Conservation (phyloP, 2,113 vertebrate genomes). For the Trogon melanurus region DNA sequence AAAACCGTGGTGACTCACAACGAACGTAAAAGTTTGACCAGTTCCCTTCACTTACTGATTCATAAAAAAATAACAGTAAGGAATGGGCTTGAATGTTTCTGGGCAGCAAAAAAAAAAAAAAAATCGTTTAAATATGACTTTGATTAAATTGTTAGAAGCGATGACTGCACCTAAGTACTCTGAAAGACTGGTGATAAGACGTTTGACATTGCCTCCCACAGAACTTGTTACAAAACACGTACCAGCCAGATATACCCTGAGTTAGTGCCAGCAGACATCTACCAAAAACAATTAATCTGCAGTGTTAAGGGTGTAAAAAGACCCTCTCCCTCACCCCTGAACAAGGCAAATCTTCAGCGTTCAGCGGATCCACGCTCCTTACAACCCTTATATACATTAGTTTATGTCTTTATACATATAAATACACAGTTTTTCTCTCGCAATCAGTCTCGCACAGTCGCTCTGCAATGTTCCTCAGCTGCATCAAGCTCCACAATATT, state of each 20-base stretch:
- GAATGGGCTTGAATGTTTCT: neutral
- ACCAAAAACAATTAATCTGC: neutral
- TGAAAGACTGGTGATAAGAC: neutral
- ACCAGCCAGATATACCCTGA: neutral
- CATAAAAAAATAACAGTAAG: conserved; percentile 4
- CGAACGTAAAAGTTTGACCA: conserved; percentile 11
- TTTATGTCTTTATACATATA: too few relatives aligned
- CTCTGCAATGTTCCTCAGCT: fast-evolving
- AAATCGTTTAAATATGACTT: neutral
- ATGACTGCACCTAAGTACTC: neutral
- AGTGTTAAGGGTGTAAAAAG: neutral
- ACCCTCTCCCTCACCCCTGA: neutral
- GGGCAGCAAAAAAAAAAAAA: neutral
- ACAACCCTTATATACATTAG: neutral
- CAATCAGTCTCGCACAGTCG: neutral
- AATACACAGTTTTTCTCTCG: neutral
- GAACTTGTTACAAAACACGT: neutral
- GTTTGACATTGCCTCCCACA: neutral
- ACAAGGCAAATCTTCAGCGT: neutral
- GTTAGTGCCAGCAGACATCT: neutral
- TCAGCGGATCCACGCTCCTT: neutral
- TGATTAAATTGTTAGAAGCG: conserved; percentile 11
- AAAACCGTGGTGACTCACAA: conserved; percentile 44
- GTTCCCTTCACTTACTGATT: conserved; percentile 34
- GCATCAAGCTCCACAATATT: neutral